Conservation (phyloP, 1,140 invertebrate species). For the Drosophila ogumai region DNA sequence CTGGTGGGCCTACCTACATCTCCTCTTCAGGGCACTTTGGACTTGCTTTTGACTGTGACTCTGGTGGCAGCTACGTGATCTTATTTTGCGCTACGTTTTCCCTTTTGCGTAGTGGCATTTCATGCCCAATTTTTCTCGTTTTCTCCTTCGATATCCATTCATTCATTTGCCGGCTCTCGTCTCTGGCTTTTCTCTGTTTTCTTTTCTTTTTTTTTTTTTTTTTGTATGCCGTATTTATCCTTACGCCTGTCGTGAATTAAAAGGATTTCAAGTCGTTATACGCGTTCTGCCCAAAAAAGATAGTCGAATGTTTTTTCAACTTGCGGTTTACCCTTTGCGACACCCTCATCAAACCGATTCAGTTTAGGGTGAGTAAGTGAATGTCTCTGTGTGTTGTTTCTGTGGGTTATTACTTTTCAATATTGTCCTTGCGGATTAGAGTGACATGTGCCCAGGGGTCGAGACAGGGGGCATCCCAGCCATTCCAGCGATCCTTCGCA, state of each 20-base stretch:
- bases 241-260: conserved; percentile 79
- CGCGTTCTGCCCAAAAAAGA: conserved; percentile 62
- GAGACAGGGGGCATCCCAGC: conserved; percentile 15
- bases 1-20: conserved; percentile 70
- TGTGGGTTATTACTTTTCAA: conserved; percentile 85
- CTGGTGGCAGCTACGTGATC: conserved; percentile 75
- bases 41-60: conserved; percentile 21
- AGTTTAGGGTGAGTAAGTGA: conserved; percentile 27
- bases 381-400: conserved; percentile 63
- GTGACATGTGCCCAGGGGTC: conserved; percentile 67
- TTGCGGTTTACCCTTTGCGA: conserved; percentile 69
- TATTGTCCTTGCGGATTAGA: conserved; percentile 83
- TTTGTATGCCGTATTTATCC: conserved; percentile 44
- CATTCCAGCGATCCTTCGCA: conserved; percentile 2
- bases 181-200: not conserved
- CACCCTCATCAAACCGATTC: conserved; percentile 64
- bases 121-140: conserved; percentile 71
- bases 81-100: conserved; percentile 68
- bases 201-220: not conserved
- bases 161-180: conserved; percentile 42
- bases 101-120: conserved; percentile 52
- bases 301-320: conserved; percentile 76
- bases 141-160: conserved; percentile 70
- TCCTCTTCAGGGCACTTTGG: conserved; percentile 9
- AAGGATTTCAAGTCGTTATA: conserved; percentile 77